Percentiles rank a stretch among this genome's conserved stretches.
These are phyloP conservation scores for Hoplodrina ambigua DNA, from an alignment of 2,888 invertebrate genomes.

Conservation along the genomic window DNA sequence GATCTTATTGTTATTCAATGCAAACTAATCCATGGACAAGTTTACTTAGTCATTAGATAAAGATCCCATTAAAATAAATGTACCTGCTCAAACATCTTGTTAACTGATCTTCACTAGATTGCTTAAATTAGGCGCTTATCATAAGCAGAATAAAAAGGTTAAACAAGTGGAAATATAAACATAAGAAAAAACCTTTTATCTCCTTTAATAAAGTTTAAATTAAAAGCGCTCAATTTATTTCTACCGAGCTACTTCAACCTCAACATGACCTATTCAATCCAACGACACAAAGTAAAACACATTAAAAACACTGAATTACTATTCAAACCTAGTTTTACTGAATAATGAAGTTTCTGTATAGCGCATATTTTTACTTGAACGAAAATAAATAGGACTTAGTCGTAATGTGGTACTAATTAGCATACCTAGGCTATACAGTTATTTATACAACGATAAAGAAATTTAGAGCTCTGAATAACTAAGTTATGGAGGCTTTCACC, in stretches of 20 bases:
- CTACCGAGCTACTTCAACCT: conserved; percentile 5
- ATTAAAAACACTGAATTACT: conserved; percentile 13
- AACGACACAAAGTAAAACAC: conserved; percentile 22
- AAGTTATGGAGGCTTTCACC: conserved; percentile 50
- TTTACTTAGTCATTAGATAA: too few species aligned
- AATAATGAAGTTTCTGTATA: conserved; percentile 39
- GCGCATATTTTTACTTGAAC: conserved; percentile 43
- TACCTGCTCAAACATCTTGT: too few species aligned
- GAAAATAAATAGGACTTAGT: conserved; percentile 50
- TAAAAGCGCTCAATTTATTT: conserved; percentile 25
- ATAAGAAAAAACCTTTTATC: not conserved
- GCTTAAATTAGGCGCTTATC: too few species aligned
- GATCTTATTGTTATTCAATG: too few species aligned
- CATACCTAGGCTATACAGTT: conserved; percentile 42
- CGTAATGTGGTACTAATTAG: conserved; percentile 57
- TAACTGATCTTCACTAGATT: too few species aligned
- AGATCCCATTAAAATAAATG: too few species aligned
- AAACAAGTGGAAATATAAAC: not conserved
- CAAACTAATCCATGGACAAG: too few species aligned
- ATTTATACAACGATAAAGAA: conserved; percentile 58
- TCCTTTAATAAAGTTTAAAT: conserved; percentile 2
- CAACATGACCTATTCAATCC: conserved; percentile 8
- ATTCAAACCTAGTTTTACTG: conserved; percentile 30
- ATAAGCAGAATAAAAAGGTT: not conserved
- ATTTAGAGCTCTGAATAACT: conserved; percentile 60